Base-by-base conservation (phyloP, 2,113 vertebrate genomes). In the Cinclus cinclus region DNA sequence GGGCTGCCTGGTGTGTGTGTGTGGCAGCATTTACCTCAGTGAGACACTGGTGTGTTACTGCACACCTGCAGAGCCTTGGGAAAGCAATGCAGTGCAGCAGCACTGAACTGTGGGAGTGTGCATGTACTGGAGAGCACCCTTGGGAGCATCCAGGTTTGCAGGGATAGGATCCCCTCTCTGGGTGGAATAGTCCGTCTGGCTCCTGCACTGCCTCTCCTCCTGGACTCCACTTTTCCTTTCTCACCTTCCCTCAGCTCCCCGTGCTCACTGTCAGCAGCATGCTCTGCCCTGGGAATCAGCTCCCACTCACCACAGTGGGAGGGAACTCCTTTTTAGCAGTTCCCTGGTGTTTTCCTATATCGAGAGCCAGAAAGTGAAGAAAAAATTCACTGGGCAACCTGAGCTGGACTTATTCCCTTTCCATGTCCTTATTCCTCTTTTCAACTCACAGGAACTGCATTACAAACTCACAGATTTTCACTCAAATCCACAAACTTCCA, bases 241-340 rank as follows among this genome's bases (percentile, higher is more conserved):
- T 93, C 9, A 0, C 73, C 73, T 92, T 81, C 64, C 47, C 64
- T 87, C 75, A 50, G 75, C 39, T 94, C 59, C 37, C 52, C 44
- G 75, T 1, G 0, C n/a, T 90, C 64, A 27, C 71, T 82, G 86
- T 71, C 85, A 93, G 60, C 88, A 83, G 59, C 3, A 1, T 56
- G 44, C 70, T 92, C 82, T 93, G 88, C 68, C 90, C 94, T 55
- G 37, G 64, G 92, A 92, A 60, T 90, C 47, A 93, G 64, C 94
- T 95, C 85, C 95, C 73, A 90, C 83, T 59, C 71, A 92, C 59
- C 65, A 87, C 80, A 71, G 52, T 56, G 71, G 78, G 67, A 88
- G 42, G 71, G 46, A 94, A 85, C 71, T 91, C 68, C 79, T 85
- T 83, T 64, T 52, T 80, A 59, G 24, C 60, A 74, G 35, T 52